Evolutionary conservation across 2,797 vertebrate genomes (phyloP).

Genomic region (Chrysocyon brachyurus): DNA sequence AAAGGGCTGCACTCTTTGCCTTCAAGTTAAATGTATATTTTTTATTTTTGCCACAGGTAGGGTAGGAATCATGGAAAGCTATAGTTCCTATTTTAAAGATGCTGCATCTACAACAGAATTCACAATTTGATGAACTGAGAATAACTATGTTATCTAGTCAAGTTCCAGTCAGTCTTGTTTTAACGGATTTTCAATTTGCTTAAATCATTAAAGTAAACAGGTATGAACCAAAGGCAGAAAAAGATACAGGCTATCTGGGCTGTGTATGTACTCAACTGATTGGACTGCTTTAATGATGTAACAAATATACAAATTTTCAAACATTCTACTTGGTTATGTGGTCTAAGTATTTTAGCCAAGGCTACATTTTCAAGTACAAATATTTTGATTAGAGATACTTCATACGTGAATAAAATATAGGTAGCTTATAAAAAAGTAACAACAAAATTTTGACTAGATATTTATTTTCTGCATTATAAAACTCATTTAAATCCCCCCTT

Average conservation of each 20-base stretch:
- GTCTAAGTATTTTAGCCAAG: conserved; percentile 45
- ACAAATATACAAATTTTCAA: conserved; percentile 5
- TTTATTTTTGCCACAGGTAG: background rate
- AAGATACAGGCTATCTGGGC: background rate
- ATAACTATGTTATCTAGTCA: background rate
- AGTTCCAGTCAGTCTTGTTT: background rate
- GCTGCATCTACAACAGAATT: background rate
- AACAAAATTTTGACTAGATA: background rate
- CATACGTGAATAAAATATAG: background rate
- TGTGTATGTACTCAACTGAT: background rate
- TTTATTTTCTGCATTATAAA: background rate
- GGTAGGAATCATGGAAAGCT: background rate
- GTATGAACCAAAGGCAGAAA: conserved; percentile 11
- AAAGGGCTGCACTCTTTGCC: background rate
- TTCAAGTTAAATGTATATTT: background rate
- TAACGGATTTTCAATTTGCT: background rate
- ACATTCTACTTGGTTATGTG: background rate
- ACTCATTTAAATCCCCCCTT: background rate
- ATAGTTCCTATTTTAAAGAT: conserved; percentile 40
- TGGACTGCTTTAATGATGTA: background rate
- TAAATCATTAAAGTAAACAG: background rate
- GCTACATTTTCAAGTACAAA: background rate
- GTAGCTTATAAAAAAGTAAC: background rate
- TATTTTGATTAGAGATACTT: background rate
- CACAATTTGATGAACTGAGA: background rate